Evolutionary conservation across 1,140 invertebrate species (phyloP).

Genomic region (Piezodorus guildinii): DNA sequence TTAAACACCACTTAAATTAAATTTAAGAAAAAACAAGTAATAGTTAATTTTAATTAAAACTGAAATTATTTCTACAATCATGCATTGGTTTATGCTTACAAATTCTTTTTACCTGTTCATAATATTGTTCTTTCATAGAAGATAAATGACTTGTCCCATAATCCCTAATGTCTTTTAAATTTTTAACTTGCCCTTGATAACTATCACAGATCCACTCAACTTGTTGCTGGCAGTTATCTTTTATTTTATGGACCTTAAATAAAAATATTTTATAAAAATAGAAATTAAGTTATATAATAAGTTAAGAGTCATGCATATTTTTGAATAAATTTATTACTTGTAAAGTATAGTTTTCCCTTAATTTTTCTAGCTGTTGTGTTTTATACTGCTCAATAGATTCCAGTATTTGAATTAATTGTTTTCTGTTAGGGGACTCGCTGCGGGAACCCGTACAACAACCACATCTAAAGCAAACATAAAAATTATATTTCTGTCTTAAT

Average conservation of each 20-base stretch:
- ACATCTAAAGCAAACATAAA: conserved; percentile 28
- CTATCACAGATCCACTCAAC: conserved; percentile 87
- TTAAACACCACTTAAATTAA: no score
- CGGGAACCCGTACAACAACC: conserved; percentile 37
- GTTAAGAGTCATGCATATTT: neutral
- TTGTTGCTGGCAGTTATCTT: conserved; percentile 85
- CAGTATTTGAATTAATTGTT: conserved; percentile 72
- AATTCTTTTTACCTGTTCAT: conserved; percentile 59
- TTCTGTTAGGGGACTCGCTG: conserved; percentile 33
- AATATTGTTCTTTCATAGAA: conserved; percentile 78
- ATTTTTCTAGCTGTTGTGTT: conserved; percentile 70
- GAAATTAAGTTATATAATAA: neutral
- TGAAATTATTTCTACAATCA: no score
- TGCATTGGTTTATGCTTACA: no score
- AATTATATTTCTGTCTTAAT: neutral
- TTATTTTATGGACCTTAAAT: conserved; percentile 65
- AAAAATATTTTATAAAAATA: neutral
- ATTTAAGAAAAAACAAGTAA: no score
- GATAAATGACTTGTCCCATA: conserved; percentile 79
- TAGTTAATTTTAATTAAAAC: no score
- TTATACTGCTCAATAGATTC: conserved; percentile 86
- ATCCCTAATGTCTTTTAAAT: conserved; percentile 77
- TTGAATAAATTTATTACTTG: conserved; percentile 46
- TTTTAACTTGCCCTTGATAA: conserved; percentile 75
- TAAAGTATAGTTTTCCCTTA: conserved; percentile 81